Percentiles rank a stretch among this genome's conserved stretches.
These are phyloP conservation scores for Heteropelma amictum DNA, from an alignment of 2,888 invertebrate species.

Conservation along the genomic window DNA sequence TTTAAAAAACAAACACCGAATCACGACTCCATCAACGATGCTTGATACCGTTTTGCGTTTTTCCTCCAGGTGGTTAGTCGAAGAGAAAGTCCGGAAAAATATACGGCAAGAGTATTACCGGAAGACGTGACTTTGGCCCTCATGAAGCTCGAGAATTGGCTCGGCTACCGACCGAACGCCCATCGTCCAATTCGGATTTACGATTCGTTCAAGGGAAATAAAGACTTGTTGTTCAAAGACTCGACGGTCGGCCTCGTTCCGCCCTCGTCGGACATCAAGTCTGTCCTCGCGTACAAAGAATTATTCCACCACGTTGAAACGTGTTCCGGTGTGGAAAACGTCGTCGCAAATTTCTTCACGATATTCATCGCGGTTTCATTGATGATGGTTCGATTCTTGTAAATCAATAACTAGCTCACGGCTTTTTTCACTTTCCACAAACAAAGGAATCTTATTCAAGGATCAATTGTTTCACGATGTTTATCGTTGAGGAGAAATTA, in stretches of 20 bases:
- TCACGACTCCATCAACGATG: no score
- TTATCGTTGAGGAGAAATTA: no score
- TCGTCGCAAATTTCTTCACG: constrained; percentile 8
- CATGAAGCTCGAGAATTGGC: constrained; percentile 79
- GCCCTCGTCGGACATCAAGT: constrained; percentile 73
- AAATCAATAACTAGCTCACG: neutral
- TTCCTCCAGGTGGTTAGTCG: constrained; percentile 68
- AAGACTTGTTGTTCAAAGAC: constrained; percentile 83
- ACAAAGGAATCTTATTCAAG: no score
- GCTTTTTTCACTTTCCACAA: neutral
- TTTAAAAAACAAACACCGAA: no score
- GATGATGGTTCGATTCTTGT: constrained; percentile 44
- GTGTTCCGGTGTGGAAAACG: constrained; percentile 63
- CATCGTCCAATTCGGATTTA: constrained; percentile 79
- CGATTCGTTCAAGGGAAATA: constrained; percentile 80
- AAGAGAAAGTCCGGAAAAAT: constrained; percentile 43
- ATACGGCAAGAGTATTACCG: constrained; percentile 37
- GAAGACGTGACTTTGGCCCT: constrained; percentile 73
- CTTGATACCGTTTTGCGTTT: no score
- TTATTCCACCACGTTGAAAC: constrained; percentile 79
- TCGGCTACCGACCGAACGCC: constrained; percentile 79
- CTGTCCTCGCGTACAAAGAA: constrained; percentile 81
- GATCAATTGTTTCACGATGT: no score
- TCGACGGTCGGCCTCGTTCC: constrained; percentile 81
- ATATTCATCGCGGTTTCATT: constrained; percentile 17